Percentiles rank a stretch among this genome's conserved stretches.
Evolutionary conservation across 2,888 invertebrate species (phyloP).

Genomic region (Sphaerophoria rueppellii): DNA sequence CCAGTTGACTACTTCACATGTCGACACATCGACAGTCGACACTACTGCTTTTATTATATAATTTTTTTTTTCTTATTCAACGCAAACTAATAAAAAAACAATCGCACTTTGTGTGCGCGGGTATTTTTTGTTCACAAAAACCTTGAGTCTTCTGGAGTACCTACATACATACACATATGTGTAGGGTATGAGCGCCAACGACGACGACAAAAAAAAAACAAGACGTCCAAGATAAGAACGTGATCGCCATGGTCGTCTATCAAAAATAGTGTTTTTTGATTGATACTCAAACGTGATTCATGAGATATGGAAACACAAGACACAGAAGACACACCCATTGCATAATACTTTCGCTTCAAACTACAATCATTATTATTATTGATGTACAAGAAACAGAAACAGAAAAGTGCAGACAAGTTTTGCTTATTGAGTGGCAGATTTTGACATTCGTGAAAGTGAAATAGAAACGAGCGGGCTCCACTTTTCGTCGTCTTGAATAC

Average conservation of each 20-base stretch:
- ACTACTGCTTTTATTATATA: slow-evolving; percentile 19
- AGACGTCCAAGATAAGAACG: slow-evolving; percentile 45
- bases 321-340: slow-evolving; percentile 35
- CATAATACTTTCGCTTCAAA: slow-evolving; percentile 42
- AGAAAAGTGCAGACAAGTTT: slow-evolving; percentile 29
- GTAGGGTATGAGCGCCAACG: not conserved
- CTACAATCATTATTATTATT: slow-evolving; percentile 8
- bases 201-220: not conserved
- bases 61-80: not conserved
- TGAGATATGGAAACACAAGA: too few species aligned
- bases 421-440: slow-evolving; percentile 32
- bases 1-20: slow-evolving; percentile 56
- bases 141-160: slow-evolving; percentile 21
- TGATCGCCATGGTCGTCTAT: slow-evolving; percentile 47
- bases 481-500: slow-evolving; percentile 42
- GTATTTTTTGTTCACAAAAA: slow-evolving; percentile 21
- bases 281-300: slow-evolving; percentile 32
- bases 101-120: slow-evolving; percentile 20
- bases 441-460: slow-evolving; percentile 43
- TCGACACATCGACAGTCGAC: not conserved
- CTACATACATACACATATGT: not conserved
- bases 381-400: not conserved
- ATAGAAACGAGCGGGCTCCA: slow-evolving; percentile 37
- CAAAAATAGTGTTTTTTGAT: slow-evolving; percentile 56
- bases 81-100: slow-evolving; percentile 29